These are phyloP conservation scores for Drosophila gaucha DNA, from an alignment of 2,888 invertebrate genomes.

Conservation along the genomic window DNA sequence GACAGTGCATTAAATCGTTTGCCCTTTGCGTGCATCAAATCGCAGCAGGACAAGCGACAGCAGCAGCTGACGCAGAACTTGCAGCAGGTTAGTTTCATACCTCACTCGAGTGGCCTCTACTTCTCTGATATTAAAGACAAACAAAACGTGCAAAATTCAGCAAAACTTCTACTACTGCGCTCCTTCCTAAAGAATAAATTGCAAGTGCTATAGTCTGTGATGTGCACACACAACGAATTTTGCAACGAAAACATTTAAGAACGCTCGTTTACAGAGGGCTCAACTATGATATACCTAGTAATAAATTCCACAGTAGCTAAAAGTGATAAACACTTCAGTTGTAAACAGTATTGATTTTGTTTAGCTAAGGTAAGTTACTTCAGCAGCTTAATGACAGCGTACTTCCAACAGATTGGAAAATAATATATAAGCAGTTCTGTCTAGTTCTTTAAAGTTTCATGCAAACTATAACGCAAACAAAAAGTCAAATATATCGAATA, in stretches of 20 bases:
- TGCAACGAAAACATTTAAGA: neutral
- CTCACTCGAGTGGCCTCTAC: neutral
- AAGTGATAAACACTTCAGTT: neutral
- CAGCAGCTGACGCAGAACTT: neutral
- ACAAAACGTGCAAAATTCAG: constrained; percentile 48
- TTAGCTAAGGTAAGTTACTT: neutral
- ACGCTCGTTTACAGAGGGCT: neutral
- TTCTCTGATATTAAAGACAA: constrained; percentile 42
- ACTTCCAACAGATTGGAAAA: neutral
- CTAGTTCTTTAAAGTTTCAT: neutral
- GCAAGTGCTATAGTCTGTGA: constrained; percentile 26
- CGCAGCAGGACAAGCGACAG: neutral
- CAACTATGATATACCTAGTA: constrained; percentile 15
- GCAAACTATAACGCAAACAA: no score
- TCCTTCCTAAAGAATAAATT: constrained; percentile 10
- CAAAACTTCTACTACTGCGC: constrained; percentile 3
- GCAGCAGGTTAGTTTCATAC: constrained; percentile 4
- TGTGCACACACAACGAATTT: constrained; percentile 8
- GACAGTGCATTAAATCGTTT: constrained; percentile 1
- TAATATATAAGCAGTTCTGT: neutral
- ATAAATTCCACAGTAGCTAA: neutral
- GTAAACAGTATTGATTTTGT: neutral
- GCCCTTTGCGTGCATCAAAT: neutral
- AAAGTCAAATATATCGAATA: no score
- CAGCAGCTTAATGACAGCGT: neutral